phyloP scores from a whole-genome alignment of 2,113 vertebrate genomes.

The Pyrgilauda ruficollis region DNA sequence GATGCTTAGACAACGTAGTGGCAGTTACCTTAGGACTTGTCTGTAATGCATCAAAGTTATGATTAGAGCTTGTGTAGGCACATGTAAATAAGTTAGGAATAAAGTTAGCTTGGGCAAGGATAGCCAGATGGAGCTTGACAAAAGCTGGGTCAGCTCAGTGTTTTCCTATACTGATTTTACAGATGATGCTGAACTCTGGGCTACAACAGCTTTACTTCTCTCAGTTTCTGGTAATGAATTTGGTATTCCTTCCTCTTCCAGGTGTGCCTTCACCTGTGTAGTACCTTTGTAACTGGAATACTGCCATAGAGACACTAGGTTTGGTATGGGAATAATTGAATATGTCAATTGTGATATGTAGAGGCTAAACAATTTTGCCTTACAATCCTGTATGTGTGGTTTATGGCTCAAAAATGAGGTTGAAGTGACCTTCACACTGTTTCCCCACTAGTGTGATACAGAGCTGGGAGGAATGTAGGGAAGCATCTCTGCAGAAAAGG shows the following conservation, averaged over 20 bases:
- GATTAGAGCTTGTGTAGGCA: not conserved
- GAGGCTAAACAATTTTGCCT: not conserved
- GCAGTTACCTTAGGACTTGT: not conserved
- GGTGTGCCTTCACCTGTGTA: not conserved
- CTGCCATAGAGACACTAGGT: not conserved
- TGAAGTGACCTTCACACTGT: fast-evolving
- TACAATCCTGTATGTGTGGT: not conserved
- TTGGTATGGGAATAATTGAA: not conserved
- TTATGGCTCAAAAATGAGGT: not conserved
- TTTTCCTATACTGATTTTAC: not conserved
- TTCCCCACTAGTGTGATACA: not conserved
- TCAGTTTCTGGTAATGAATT: not conserved
- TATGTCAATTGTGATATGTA: not conserved
- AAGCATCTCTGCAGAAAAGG: not conserved
- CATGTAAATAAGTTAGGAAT: not conserved
- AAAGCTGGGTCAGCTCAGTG: not conserved
- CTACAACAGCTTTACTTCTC: not conserved
- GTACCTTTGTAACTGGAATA: not conserved
- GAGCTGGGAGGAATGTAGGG: not conserved
- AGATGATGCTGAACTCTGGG: not conserved
- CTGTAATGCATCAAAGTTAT: not conserved
- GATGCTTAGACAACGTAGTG: not conserved
- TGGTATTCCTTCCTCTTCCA: not conserved
- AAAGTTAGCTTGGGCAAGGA: not conserved
- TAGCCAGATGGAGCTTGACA: not conserved